Evolutionary conservation across 1,140 invertebrate genomes (phyloP).

Genomic region (Drosophila rhopaloa): DNA sequence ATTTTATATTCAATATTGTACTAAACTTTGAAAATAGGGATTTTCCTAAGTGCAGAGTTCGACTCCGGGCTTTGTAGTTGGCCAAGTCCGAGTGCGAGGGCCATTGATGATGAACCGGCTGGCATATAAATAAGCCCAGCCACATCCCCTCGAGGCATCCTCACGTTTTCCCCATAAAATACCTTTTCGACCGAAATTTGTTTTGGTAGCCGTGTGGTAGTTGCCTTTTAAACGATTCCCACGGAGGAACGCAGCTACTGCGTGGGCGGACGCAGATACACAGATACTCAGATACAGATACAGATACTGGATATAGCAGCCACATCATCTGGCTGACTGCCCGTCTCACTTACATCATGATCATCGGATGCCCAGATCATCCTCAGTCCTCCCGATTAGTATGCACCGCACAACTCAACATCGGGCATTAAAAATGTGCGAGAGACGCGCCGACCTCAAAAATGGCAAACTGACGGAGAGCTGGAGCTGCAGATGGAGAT

Average conservation of each 20-base stretch:
- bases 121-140: conserved; percentile 74
- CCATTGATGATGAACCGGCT: conserved; percentile 75
- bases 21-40: too few relatives aligned
- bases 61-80: not conserved
- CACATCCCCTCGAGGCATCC: conserved; percentile 54
- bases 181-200: conserved; percentile 78
- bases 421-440: conserved; percentile 73
- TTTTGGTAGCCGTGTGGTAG: conserved; percentile 44
- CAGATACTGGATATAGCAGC: conserved; percentile 14
- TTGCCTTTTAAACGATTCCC: conserved; percentile 58
- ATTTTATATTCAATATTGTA: too few relatives aligned
- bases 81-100: conserved; percentile 56
- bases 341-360: conserved; percentile 33
- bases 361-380: conserved; percentile 70
- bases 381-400: conserved; percentile 51
- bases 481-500: conserved; percentile 34
- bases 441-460: conserved; percentile 67
- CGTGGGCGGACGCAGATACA: conserved; percentile 36
- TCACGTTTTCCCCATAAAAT: conserved; percentile 78
- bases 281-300: conserved; percentile 8
- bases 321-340: conserved; percentile 28
- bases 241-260: conserved; percentile 50
- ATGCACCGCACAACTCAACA: conserved; percentile 49
- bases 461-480: conserved; percentile 25
- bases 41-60: conserved; percentile 20